Base-by-base conservation (phyloP, 2,888 invertebrate genomes). In the Himalopsyche kuldschensis region DNA sequence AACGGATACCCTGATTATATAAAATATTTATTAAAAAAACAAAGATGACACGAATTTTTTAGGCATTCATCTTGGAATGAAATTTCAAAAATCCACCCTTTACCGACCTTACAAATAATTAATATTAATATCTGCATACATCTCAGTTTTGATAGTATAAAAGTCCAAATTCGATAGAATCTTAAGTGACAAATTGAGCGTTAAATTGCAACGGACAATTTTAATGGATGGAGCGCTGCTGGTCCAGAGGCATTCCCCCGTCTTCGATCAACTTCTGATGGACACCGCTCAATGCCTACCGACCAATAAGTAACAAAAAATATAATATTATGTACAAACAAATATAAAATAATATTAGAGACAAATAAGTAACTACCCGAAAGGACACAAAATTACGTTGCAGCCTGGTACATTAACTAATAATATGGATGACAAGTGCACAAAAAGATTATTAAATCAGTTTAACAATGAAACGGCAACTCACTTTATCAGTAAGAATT, bases 201-300 rank as follows among this genome's bases (percentile, higher is more conserved):
- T 69, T 1, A 24, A 63, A 69, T 30, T 30, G 63, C 3, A 35
- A 20, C 4, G n/a, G 27, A 41, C 15, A 27, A 35, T 31, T 46
- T 81, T 88, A 90, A 88, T 90, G 85, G 46, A 86, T 89, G 84
- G 88, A 88, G 88, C 90, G 88, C 87, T 88, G 88, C 87, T 88
- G 88, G 63, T 89, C 88, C 87, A 90, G 85, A 81, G 89, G 87
- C 87, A 89, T 89, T 86, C 91, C 91, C 27, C 69, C 69, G 87
- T 93, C 93, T 88, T 94, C 95, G 89, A 96, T 96, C 90, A 97
- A 92, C 91, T 95, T 95, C 91, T 95, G 95, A 91, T 97, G 97
- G 88, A 96, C 95, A 89, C 94, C 94, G 93, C 96, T 96, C 90
- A 97, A 94, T 89, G 95, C 96, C 96, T 97, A 90, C 87, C 87